Evolutionary conservation across 2,797 vertebrate species (phyloP).

Genomic region (Lophotriccus pileatus): DNA sequence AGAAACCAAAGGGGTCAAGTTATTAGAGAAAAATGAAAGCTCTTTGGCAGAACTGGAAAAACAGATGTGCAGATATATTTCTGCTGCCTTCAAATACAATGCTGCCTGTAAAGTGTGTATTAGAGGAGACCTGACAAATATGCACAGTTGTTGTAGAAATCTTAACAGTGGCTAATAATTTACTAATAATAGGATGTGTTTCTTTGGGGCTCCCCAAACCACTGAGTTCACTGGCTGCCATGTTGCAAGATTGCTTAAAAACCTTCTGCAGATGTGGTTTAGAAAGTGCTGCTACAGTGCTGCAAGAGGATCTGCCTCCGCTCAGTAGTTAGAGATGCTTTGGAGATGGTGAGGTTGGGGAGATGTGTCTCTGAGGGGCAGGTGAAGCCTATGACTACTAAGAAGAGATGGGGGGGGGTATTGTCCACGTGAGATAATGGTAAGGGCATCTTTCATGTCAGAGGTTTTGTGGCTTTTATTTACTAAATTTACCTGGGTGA

Average conservation of each 20-base stretch:
- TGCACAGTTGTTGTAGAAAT: not conserved
- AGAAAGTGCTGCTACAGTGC: not conserved
- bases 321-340: not conserved
- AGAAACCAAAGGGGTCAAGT: conserved; percentile 71
- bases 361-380: not conserved
- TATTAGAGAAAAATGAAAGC: conserved; percentile 66
- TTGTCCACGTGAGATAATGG: not conserved
- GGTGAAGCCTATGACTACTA: not conserved
- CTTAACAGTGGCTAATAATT: not conserved
- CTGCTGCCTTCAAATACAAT: conserved; percentile 6
- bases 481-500: not conserved
- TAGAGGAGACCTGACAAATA: not conserved
- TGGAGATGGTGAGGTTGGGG: not conserved
- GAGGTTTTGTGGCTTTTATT: not conserved
- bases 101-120: not conserved
- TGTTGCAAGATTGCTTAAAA: not conserved
- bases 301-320: not conserved
- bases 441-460: not conserved
- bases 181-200: not conserved
- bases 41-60: conserved; percentile 69
- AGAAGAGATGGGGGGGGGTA: not conserved
- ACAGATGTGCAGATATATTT: conserved; percentile 67
- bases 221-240: not conserved
- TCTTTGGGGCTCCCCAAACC: not conserved
- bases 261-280: not conserved